Evolutionary conservation across 2,888 invertebrate species (phyloP).

Genomic region (Ophion slaviceki): DNA sequence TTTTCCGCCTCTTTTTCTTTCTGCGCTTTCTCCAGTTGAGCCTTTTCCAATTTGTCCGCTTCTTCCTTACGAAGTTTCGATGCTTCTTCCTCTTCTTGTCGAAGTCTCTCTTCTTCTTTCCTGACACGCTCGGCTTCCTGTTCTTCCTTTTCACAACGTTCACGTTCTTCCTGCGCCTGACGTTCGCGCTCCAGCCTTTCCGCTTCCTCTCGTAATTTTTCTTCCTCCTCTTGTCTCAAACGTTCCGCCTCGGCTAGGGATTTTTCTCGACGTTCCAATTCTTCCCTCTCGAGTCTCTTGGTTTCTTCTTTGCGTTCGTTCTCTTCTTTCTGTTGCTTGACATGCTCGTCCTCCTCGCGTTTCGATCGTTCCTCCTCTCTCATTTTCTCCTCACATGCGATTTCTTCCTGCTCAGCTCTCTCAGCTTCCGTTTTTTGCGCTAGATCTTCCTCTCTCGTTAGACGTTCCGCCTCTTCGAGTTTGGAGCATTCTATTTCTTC

Average conservation of each 20-base stretch:
- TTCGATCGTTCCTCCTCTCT: constrained; percentile 66
- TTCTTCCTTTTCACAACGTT: constrained; percentile 56
- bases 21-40: constrained; percentile 76
- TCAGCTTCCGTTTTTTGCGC: constrained; percentile 32
- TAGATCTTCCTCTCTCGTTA: constrained; percentile 11
- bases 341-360: constrained; percentile 43
- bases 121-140: constrained; percentile 54
- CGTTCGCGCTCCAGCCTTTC: constrained; percentile 45
- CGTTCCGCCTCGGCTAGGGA: constrained; percentile 35
- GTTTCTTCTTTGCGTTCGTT: constrained; percentile 49
- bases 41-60: constrained; percentile 62
- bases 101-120: constrained; percentile 59
- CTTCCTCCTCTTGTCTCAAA: constrained; percentile 59
- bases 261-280: constrained; percentile 66
- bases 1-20: constrained; percentile 65
- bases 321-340: constrained; percentile 59
- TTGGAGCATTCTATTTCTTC: constrained; percentile 68
- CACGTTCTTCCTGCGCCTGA: constrained; percentile 75
- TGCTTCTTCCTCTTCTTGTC: constrained; percentile 69
- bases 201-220: constrained; percentile 64
- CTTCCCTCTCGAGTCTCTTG: constrained; percentile 61
- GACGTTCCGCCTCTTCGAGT: constrained; percentile 58
- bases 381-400: constrained; percentile 52
- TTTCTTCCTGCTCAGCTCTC: background rate
- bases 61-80: constrained; percentile 73